Percentiles rank a stretch among this genome's conserved stretches.
phyloP scores from a whole-genome alignment of 2,888 invertebrate species.

The Synergus itoensis region DNA sequence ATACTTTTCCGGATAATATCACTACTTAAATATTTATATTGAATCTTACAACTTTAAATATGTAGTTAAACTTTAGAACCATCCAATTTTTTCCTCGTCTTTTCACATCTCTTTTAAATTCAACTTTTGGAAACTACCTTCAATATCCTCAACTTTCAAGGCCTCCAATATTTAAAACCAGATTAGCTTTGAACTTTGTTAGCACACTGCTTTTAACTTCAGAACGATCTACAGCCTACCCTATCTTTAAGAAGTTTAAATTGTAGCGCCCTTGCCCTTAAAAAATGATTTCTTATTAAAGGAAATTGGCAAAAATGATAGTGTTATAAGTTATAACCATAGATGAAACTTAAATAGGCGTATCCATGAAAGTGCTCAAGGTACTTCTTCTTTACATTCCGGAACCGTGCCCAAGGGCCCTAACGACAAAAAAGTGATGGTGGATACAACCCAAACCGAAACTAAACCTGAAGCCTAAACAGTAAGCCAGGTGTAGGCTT shows the following conservation, averaged over 20 bases:
- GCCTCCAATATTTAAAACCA: neutral
- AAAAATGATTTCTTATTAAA: neutral
- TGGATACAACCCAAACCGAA: neutral
- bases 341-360: neutral
- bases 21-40: no score
- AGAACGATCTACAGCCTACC: neutral
- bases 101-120: neutral
- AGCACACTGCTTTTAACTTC: neutral
- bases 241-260: neutral
- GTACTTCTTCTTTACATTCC: neutral
- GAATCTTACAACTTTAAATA: no score
- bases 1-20: neutral
- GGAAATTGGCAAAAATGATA: neutral
- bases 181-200: neutral
- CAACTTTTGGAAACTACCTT: neutral
- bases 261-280: neutral
- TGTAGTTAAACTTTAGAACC: no score
- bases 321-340: neutral
- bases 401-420: neutral
- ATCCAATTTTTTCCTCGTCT: neutral
- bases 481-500: constrained; percentile 33
- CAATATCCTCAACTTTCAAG: neutral
- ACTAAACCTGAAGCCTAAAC: constrained; percentile 17
- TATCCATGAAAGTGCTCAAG: neutral
- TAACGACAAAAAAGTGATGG: neutral